phyloP scores from a whole-genome alignment of 2,797 vertebrate species.

The Chromobotia macracanthus region DNA sequence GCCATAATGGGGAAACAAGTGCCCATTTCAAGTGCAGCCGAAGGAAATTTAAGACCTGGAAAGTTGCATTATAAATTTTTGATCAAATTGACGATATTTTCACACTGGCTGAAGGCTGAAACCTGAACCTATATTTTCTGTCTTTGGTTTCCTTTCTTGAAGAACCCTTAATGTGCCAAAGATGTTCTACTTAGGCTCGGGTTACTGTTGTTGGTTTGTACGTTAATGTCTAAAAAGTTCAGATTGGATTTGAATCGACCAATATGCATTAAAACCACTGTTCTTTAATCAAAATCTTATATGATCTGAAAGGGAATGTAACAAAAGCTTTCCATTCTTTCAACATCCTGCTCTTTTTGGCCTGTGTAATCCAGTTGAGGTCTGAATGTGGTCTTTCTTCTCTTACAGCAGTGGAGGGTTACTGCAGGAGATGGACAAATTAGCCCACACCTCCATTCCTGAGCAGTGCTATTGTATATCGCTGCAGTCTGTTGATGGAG shows the following conservation, averaged over 20 bases:
- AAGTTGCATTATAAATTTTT: slow-evolving; percentile 95
- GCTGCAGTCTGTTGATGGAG: slow-evolving; percentile 56
- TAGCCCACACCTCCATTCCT: slow-evolving; percentile 62
- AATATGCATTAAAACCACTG: slow-evolving; percentile 86
- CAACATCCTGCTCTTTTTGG: slow-evolving; percentile 76
- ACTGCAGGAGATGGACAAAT: slow-evolving; percentile 63
- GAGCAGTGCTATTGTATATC: slow-evolving; percentile 64
- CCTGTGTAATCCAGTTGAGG: slow-evolving; percentile 81
- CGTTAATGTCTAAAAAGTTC: slow-evolving; percentile 88
- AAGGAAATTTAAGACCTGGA: slow-evolving; percentile 92
- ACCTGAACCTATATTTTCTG: slow-evolving; percentile 93
- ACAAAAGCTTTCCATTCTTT: slow-evolving; percentile 81
- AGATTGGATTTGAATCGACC: slow-evolving; percentile 95
- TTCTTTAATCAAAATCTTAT: slow-evolving; percentile 81
- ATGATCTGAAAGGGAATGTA: slow-evolving; percentile 83
- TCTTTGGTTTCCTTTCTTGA: slow-evolving; percentile 92
- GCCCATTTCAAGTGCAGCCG: slow-evolving; percentile 84
- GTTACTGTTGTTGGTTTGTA: slow-evolving; percentile 91
- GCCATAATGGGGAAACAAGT: slow-evolving; percentile 91
- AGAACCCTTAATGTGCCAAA: slow-evolving; percentile 88
- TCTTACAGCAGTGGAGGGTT: slow-evolving; percentile 67
- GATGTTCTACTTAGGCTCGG: slow-evolving; percentile 87
- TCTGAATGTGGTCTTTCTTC: slow-evolving; percentile 69
- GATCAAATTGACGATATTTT: slow-evolving; percentile 97
- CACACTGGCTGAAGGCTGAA: slow-evolving; percentile 90